phyloP scores from a whole-genome alignment of 2,888 invertebrate species.

The Dryocosmus kuriphilus region DNA sequence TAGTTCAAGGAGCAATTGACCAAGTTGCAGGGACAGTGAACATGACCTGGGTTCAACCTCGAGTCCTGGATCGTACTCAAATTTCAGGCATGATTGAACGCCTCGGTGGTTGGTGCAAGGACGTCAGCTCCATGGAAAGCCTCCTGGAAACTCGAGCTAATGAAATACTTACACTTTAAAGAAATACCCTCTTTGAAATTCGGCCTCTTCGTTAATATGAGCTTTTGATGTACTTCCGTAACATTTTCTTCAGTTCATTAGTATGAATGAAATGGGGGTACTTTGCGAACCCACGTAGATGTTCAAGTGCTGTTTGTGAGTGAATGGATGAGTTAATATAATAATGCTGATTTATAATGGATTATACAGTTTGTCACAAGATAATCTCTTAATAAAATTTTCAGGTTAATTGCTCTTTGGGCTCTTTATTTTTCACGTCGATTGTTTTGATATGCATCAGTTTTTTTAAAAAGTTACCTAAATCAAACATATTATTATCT shows the following conservation, averaged over 20 bases:
- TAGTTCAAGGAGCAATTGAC: constrained; percentile 96
- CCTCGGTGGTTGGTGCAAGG: constrained; percentile 86
- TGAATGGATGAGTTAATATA: constrained; percentile 22
- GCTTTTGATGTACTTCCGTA: constrained; percentile 11
- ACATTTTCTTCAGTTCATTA: background rate
- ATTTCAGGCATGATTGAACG: constrained; percentile 86
- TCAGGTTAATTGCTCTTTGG: background rate
- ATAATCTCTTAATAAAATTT: constrained; percentile 23
- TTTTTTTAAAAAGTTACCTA: too few relatives aligned
- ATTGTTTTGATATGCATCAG: too few relatives aligned
- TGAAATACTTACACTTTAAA: constrained; percentile 86
- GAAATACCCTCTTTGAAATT: background rate
- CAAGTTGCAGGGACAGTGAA: constrained; percentile 89
- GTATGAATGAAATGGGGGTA: constrained; percentile 8
- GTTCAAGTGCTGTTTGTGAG: background rate
- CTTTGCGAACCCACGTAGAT: background rate
- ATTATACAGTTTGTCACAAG: background rate
- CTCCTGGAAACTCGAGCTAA: constrained; percentile 87
- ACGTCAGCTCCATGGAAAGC: constrained; percentile 86
- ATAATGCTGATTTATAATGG: constrained; percentile 6
- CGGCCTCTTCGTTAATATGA: background rate
- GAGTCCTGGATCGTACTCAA: constrained; percentile 86
- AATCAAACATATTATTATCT: too few relatives aligned
- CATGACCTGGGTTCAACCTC: constrained; percentile 92
- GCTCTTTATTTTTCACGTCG: background rate